These are phyloP conservation scores for cat (Felis catus) DNA, from an alignment of 2,113 vertebrate species.

Conservation along the genomic window DNA sequence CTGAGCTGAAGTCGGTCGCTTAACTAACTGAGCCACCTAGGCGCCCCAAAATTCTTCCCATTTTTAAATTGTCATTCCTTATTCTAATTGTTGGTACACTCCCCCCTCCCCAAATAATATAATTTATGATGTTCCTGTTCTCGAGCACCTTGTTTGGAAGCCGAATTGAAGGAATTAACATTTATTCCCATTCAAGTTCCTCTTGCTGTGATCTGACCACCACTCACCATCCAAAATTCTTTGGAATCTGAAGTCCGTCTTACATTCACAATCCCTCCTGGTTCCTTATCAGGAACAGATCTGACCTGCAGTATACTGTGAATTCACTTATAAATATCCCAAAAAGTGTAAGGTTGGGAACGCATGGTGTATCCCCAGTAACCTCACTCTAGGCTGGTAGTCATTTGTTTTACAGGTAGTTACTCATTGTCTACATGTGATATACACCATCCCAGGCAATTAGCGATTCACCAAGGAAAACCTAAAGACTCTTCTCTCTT, in stretches of 20 bases:
- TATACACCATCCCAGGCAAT: neutral
- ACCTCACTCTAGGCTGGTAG: neutral
- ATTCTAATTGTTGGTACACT: neutral
- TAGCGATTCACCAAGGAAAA: neutral
- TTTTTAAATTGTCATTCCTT: neutral
- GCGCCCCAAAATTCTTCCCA: neutral
- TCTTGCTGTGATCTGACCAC: neutral
- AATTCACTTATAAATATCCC: neutral
- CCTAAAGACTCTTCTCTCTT: neutral
- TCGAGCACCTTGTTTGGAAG: neutral
- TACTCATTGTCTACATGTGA: neutral
- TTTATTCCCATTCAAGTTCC: neutral
- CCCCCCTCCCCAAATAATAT: neutral
- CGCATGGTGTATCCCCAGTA: neutral
- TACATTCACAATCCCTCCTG: neutral
- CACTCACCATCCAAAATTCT: neutral
- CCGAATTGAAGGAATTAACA: neutral
- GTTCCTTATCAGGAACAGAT: neutral
- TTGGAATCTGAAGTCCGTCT: neutral
- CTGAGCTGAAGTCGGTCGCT: too few relatives aligned
- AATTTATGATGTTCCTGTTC: neutral
- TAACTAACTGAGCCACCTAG: too few relatives aligned
- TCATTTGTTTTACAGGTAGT: neutral
- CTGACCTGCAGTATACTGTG: neutral
- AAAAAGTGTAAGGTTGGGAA: neutral